Conservation (phyloP, 2,113 vertebrate genomes). For the Zosterops pallidus region DNA sequence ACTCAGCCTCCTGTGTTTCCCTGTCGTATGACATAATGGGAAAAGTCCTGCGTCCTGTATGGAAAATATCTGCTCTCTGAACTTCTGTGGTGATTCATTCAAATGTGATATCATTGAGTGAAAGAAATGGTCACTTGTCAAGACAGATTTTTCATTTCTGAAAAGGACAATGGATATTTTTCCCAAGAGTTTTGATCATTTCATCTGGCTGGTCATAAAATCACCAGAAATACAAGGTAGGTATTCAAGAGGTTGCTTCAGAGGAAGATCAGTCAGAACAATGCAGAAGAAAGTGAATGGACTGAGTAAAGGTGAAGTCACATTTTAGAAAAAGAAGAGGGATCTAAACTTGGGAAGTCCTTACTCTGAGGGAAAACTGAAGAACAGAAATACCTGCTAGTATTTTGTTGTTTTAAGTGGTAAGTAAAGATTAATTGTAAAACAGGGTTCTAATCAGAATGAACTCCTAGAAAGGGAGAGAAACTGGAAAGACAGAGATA, state of each 20-base stretch:
- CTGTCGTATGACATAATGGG: not conserved
- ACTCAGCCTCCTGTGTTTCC: not conserved
- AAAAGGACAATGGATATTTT: not conserved
- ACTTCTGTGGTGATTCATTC: not conserved
- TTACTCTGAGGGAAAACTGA: not conserved
- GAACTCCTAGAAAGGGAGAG: not conserved
- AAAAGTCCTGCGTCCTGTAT: not conserved
- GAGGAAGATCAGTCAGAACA: not conserved
- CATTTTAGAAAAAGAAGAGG: not conserved
- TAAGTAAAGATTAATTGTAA: not conserved
- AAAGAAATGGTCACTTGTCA: not conserved
- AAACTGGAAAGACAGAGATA: not conserved
- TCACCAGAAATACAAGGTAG: not conserved
- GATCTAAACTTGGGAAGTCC: not conserved
- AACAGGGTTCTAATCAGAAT: not conserved
- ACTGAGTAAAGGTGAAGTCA: not conserved
- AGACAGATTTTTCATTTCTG: not conserved
- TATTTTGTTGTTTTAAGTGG: not conserved
- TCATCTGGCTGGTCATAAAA: not conserved
- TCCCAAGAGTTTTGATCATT: not conserved
- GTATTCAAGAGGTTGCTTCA: not conserved
- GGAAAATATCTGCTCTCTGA: not conserved
- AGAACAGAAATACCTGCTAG: not conserved
- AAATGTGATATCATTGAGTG: not conserved
- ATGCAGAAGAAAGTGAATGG: not conserved